Conservation (phyloP, 2,113 vertebrate genomes). For the Myiozetetes cayanensis region DNA sequence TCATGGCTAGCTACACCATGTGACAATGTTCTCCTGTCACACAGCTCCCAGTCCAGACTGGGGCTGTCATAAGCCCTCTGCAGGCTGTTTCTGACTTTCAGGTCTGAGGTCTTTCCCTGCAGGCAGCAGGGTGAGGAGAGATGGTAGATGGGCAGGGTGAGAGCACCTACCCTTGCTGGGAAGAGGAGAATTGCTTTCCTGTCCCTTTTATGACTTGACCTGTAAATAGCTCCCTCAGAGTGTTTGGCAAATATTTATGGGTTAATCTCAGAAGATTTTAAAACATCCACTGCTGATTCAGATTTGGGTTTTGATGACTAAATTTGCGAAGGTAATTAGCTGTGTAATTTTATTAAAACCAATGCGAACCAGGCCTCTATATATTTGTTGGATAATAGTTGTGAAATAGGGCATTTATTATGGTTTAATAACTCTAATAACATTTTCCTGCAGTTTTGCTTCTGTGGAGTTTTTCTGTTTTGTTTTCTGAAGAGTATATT, state of each 20-base stretch:
- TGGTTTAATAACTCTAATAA: not conserved
- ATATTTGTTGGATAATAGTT: not conserved
- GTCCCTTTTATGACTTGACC: not conserved
- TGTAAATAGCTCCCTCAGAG: not conserved
- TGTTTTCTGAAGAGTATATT: not conserved
- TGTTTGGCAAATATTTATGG: not conserved
- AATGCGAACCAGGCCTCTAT: not conserved
- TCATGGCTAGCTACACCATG: not conserved
- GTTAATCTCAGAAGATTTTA: not conserved
- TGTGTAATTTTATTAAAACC: not conserved
- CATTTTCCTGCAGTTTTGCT: not conserved
- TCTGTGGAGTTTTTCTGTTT: not conserved
- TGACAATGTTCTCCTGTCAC: not conserved
- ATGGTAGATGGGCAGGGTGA: rapidly evolving
- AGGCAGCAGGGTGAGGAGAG: not conserved
- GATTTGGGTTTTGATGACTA: not conserved
- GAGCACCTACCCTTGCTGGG: rapidly evolving
- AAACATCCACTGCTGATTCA: not conserved
- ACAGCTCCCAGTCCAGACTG: not conserved
- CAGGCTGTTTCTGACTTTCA: not conserved
- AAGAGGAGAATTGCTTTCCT: not conserved
- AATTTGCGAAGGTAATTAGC: not conserved
- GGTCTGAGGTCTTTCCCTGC: not conserved
- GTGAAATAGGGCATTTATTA: not conserved
- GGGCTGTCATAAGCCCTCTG: not conserved